Conservation (phyloP, 1,140 invertebrate species). For the Argopecten irradians region DNA sequence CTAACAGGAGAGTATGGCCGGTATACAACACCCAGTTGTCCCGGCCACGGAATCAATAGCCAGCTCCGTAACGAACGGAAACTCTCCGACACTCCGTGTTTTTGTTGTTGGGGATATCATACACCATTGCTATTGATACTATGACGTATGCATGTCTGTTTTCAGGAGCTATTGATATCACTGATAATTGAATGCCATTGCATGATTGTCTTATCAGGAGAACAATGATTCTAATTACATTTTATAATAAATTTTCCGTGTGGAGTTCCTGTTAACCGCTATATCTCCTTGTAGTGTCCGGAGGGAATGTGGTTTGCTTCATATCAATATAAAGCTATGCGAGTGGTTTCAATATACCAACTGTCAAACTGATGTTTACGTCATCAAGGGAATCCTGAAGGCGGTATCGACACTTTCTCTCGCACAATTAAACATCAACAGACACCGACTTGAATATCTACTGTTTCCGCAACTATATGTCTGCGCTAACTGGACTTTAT, state of each 20-base stretch:
- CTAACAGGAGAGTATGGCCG: neutral
- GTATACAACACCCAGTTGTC: neutral
- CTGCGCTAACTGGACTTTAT: neutral
- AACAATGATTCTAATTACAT: neutral
- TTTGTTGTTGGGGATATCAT: neutral
- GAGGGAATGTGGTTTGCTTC: neutral
- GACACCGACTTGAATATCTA: neutral
- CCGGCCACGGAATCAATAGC: neutral
- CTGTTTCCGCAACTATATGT: neutral
- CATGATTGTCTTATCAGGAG: neutral
- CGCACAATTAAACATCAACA: neutral
- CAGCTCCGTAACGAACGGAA: neutral
- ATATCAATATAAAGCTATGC: neutral
- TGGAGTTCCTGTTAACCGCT: neutral
- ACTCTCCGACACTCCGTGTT: neutral
- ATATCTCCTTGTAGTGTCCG: slow-evolving; percentile 7
- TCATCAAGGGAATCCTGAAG: neutral
- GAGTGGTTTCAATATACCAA: neutral
- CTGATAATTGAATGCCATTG: slow-evolving; percentile 3
- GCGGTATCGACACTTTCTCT: neutral
- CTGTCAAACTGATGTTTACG: neutral
- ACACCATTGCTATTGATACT: neutral
- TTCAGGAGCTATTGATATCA: neutral
- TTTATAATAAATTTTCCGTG: neutral
- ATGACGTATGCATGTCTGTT: neutral